phyloP scores from a whole-genome alignment of 2,113 vertebrate species.

The Aegithalos caudatus region DNA sequence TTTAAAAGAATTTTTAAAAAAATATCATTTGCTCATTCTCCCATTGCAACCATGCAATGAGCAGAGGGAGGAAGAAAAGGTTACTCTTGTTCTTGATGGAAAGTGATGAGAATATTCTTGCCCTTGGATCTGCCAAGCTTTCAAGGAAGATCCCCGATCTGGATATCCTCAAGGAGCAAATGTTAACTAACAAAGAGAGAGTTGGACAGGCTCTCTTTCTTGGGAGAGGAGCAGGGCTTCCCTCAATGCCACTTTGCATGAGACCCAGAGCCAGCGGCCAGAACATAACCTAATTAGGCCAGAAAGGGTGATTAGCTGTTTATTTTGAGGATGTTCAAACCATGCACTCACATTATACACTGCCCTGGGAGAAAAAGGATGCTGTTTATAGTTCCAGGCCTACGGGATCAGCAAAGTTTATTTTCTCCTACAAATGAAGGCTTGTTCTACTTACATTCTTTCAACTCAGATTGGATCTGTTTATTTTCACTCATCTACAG shows the following conservation, averaged over 20 bases:
- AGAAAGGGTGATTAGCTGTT: constrained; percentile 53
- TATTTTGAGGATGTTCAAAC: constrained; percentile 52
- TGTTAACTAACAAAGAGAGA: neutral
- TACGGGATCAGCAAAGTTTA: constrained; percentile 45
- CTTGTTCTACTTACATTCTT: constrained; percentile 26
- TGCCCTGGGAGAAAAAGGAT: constrained; percentile 26
- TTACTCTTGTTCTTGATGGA: neutral
- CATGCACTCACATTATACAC: neutral
- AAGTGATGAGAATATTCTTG: neutral
- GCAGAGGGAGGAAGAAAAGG: neutral
- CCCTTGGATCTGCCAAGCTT: neutral
- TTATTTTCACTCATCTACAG: constrained; percentile 63
- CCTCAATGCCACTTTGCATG: neutral
- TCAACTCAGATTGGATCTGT: constrained; percentile 22
- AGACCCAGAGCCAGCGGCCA: constrained; percentile 16
- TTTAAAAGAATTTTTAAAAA: neutral
- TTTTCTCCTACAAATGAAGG: constrained; percentile 41
- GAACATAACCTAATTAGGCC: constrained; percentile 51
- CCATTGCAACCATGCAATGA: neutral
- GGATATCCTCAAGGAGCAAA: neutral
- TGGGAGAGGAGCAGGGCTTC: neutral
- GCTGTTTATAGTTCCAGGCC: constrained; percentile 33
- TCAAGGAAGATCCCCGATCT: neutral
- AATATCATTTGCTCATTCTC: neutral
- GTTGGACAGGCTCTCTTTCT: neutral